Conservation (phyloP, 1,140 invertebrate species). For the Sitobion miscanthi region DNA sequence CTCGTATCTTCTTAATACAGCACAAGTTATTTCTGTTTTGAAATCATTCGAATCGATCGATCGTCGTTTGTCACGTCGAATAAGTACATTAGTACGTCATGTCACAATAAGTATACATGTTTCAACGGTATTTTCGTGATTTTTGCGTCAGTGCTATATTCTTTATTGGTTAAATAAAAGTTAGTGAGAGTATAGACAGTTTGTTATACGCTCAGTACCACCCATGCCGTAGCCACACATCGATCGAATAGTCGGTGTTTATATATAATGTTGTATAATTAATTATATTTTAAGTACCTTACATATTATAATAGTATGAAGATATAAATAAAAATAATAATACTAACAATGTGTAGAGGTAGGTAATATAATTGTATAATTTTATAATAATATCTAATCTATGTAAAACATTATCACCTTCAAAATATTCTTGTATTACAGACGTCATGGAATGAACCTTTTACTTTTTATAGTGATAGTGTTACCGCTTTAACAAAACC, state of each 20-base stretch:
- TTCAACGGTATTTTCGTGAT: too few relatives aligned
- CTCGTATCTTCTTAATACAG: background rate
- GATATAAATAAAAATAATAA: too few relatives aligned
- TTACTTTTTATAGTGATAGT: constrained; percentile 6
- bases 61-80: too few relatives aligned
- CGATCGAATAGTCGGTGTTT: background rate
- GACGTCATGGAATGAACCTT: background rate
- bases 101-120: too few relatives aligned
- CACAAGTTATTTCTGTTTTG: background rate
- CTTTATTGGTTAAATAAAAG: too few relatives aligned
- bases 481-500: background rate
- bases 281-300: background rate
- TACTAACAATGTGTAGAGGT: too few relatives aligned
- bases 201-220: background rate
- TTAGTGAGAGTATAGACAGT: background rate
- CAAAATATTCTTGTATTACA: background rate
- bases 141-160: too few relatives aligned
- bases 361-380: background rate
- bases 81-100: too few relatives aligned
- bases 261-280: background rate
- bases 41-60: too few relatives aligned
- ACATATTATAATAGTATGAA: background rate
- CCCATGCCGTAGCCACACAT: background rate
- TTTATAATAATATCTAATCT: background rate
- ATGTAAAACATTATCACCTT: constrained; percentile 10